These are phyloP conservation scores for Distichodus sexfasciatus DNA, from an alignment of 2,797 vertebrate species.

Conservation along the genomic window DNA sequence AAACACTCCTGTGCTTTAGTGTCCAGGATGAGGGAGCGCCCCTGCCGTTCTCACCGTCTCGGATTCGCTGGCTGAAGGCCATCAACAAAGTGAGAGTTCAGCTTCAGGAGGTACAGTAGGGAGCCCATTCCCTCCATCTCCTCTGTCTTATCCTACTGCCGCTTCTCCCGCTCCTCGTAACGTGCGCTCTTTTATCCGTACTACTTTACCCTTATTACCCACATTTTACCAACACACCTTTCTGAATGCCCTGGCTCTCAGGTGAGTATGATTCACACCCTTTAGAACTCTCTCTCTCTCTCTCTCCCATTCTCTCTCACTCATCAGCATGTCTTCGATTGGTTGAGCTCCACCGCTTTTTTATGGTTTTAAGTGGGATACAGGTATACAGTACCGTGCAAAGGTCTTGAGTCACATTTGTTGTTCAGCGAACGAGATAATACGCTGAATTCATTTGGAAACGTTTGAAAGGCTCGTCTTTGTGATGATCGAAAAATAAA, in stretches of 20 bases:
- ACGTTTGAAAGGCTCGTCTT: too few species aligned
- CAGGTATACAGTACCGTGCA: too few species aligned
- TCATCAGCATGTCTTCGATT: slow-evolving; percentile 37
- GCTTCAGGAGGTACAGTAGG: slow-evolving; percentile 87
- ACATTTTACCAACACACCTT: neutral
- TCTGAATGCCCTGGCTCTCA: neutral
- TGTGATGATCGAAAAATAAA: too few species aligned
- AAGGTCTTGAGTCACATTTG: too few species aligned
- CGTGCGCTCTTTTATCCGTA: neutral
- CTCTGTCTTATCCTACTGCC: neutral
- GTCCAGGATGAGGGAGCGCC: slow-evolving; percentile 74
- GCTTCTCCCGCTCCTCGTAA: neutral
- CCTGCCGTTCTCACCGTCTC: slow-evolving; percentile 81
- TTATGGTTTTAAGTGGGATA: too few species aligned
- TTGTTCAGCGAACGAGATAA: too few species aligned
- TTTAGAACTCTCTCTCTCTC: too few species aligned
- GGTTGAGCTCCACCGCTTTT: slow-evolving; percentile 51
- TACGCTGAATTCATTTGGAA: too few species aligned
- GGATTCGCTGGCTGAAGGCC: slow-evolving; percentile 90
- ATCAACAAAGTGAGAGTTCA: slow-evolving; percentile 93
- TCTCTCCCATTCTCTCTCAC: neutral
- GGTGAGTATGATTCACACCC: slow-evolving; percentile 34
- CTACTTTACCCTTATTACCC: neutral
- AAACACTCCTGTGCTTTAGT: slow-evolving; percentile 50
- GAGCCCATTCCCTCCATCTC: slow-evolving; percentile 44